Evolutionary conservation across 92 coral and sea anemone genomes (phyloP).

Genomic region (Parazoanthus atlanticus): DNA sequence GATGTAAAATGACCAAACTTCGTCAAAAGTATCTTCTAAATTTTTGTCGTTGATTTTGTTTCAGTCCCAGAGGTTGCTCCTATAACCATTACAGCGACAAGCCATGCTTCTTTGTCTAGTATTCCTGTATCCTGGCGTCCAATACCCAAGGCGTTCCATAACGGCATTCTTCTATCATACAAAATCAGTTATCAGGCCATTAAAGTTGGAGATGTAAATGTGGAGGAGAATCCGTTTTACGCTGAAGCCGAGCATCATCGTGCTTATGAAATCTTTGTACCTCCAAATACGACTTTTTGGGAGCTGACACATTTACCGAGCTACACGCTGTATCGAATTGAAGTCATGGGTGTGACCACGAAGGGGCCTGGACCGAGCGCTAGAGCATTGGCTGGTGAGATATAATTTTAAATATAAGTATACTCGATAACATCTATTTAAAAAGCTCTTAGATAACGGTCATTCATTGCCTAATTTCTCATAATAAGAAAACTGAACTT

Average conservation of each 20-base stretch:
- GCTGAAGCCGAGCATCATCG: neutral
- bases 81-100: conserved; percentile 41
- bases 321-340: conserved; percentile 62
- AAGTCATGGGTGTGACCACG: conserved; percentile 64
- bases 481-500: too few relatives aligned
- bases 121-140: conserved; percentile 71
- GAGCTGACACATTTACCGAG: conserved; percentile 47
- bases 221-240: conserved; percentile 28
- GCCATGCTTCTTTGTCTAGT: conserved; percentile 48
- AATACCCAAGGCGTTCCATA: conserved; percentile 43
- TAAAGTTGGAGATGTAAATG: conserved; percentile 53
- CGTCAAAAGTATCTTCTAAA: neutral
- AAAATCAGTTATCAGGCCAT: conserved; percentile 57
- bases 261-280: conserved; percentile 34
- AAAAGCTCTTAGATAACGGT: too few relatives aligned
- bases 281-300: conserved; percentile 8
- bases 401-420: too few relatives aligned
- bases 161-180: conserved; percentile 73
- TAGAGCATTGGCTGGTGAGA: conserved; percentile 54
- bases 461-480: too few relatives aligned
- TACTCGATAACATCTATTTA: too few relatives aligned
- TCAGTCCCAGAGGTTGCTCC: conserved; percentile 70
- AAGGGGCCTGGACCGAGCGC: conserved; percentile 63
- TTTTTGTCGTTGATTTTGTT: neutral
- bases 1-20: neutral